A percentile compares a stretch with the other conserved stretches of the same genome.
phyloP scores from a whole-genome alignment of 2,888 invertebrate genomes.

The Philopedon plagiatum region DNA sequence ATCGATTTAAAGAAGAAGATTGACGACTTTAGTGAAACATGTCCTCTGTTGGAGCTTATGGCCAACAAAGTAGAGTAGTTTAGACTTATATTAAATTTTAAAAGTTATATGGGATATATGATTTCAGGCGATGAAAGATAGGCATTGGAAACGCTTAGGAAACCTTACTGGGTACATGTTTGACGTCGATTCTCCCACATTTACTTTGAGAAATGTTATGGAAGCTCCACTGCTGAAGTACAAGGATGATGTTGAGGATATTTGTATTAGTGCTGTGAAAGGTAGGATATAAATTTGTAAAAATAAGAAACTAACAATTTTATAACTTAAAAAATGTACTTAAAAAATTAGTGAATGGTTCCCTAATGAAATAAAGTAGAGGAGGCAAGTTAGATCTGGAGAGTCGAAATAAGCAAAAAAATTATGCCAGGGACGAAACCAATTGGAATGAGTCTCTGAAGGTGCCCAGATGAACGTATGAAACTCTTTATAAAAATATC shows the following conservation, averaged over 20 bases:
- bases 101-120: not conserved
- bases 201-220: constrained; percentile 86
- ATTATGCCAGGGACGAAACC: too few relatives aligned
- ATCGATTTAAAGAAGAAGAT: constrained; percentile 89
- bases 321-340: too few relatives aligned
- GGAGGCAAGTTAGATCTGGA: too few relatives aligned
- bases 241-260: constrained; percentile 93
- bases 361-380: too few relatives aligned
- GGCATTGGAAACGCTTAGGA: constrained; percentile 72
- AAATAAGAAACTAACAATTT: not conserved
- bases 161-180: constrained; percentile 76
- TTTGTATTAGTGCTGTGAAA: constrained; percentile 90
- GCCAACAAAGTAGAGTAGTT: constrained; percentile 83
- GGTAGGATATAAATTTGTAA: not conserved
- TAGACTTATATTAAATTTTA: not conserved
- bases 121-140: constrained; percentile 73
- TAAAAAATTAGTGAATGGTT: too few relatives aligned
- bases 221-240: constrained; percentile 85
- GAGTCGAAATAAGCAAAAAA: too few relatives aligned
- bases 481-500: too few relatives aligned
- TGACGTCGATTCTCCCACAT: constrained; percentile 85
- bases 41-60: constrained; percentile 89
- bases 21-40: constrained; percentile 91
- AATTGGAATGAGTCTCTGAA: too few relatives aligned
- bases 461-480: too few relatives aligned